Base-by-base conservation (phyloP, 2,113 vertebrate genomes). In the Dicrurus megarhynchus region DNA sequence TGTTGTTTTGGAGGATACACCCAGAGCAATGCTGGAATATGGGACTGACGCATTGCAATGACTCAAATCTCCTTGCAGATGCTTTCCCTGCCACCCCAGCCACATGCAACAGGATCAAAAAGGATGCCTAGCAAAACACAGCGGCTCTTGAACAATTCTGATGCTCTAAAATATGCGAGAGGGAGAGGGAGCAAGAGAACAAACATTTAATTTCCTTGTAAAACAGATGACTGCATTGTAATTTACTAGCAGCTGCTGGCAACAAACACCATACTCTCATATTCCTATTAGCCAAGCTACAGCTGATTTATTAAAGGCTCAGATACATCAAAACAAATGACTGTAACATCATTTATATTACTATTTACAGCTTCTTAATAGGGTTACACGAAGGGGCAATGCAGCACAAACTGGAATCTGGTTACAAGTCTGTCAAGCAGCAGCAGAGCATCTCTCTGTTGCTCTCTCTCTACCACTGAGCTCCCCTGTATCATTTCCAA, bases 271-370 rank as follows among this genome's bases (percentile, higher is more conserved):
- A 93, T 91, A 37, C 94, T 97, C 96, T 98, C 97, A 97, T 97
- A 97, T 97, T 97, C 97, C 97, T 98, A 98, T 98, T 98, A 98
- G 98, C 97, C 92, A 97, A 98, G 97, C 96, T 94, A 95, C 95
- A 96, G 97, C 94, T 98, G 98, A 98, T 98, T 98, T 98, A 98
- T 98, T 98, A 98, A 97, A 97, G 98, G 97, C 97, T 97, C 87
- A 44, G 97, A 97, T 97, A 97, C 97, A 98, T 98, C 98, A 98
- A 98, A 98, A 98, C 97, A 98, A 98, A 98, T 97, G 98, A 97
- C 97, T 98, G 97, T 98, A 97, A 98, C 97, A 98, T 98, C 97
- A 98, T 98, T 97, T 98, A 98, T 96, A 97, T 97, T 96, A 97
- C 97, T 98, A 98, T 98, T 98, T 98, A 98, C 98, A 98, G 97